Percentiles rank a stretch among this genome's conserved stretches.
Evolutionary conservation across 2,113 vertebrate genomes (phyloP).

Genomic region (Ornithorhynchus anatinus): DNA sequence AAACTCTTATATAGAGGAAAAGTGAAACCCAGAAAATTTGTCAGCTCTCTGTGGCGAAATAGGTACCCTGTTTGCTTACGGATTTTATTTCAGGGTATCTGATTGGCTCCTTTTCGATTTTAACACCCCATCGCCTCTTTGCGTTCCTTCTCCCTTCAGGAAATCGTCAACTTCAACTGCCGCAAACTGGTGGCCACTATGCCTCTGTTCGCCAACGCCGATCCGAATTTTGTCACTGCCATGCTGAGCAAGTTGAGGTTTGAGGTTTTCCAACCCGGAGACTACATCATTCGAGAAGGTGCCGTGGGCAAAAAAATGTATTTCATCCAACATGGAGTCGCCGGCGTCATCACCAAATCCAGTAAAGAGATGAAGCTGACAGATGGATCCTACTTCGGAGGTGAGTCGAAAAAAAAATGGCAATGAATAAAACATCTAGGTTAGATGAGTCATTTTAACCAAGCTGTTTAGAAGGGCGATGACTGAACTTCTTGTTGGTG

Average conservation of each 20-base stretch:
- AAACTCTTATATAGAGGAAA: no score
- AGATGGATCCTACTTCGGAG: conserved; percentile 97
- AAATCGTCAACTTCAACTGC: conserved; percentile 98
- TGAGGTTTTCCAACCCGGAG: conserved; percentile 96
- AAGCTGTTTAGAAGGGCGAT: no score
- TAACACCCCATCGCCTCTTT: not conserved
- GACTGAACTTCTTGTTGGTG: no score
- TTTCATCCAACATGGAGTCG: conserved; percentile 97
- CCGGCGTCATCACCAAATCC: conserved; percentile 96
- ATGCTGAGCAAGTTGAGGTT: conserved; percentile 98
- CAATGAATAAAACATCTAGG: no score
- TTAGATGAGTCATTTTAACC: no score
- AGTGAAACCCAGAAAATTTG: no score
- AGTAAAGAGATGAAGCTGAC: conserved; percentile 97
- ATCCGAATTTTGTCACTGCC: conserved; percentile 97
- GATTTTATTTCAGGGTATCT: no score
- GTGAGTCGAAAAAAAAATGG: conserved; percentile 69
- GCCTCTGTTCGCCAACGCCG: conserved; percentile 97
- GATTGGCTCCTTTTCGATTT: no score
- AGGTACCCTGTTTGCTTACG: no score
- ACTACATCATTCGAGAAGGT: conserved; percentile 97
- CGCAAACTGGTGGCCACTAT: conserved; percentile 97
- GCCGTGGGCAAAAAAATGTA: conserved; percentile 99
- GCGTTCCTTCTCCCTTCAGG: conserved; percentile 70
- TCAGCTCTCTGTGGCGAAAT: no score